phyloP scores from a whole-genome alignment of 1,140 invertebrate genomes.

The Cotesia vestalis region DNA sequence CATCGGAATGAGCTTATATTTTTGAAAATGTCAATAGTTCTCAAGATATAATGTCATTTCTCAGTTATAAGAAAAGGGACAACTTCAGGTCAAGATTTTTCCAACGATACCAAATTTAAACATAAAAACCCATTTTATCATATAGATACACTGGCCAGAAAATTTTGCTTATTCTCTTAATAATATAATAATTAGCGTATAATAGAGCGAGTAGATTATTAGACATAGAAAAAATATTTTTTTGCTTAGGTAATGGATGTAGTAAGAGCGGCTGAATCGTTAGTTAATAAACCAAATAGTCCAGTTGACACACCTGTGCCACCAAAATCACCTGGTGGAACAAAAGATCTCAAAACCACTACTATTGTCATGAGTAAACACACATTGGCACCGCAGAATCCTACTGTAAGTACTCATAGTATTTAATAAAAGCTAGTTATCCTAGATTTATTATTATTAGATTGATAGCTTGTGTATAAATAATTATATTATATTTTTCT shows the following conservation, averaged over 20 bases:
- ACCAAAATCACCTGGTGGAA: constrained; percentile 80
- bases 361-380: constrained; percentile 95
- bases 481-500: neutral
- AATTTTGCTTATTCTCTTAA: too few relatives aligned
- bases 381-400: constrained; percentile 74
- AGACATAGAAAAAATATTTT: constrained; percentile 23
- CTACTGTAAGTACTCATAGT: constrained; percentile 66
- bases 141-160: too few relatives aligned
- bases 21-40: too few relatives aligned
- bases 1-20: too few relatives aligned
- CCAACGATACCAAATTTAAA: too few relatives aligned
- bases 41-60: too few relatives aligned
- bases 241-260: constrained; percentile 81
- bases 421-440: too few relatives aligned
- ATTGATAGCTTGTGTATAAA: neutral
- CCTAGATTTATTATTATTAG: neutral
- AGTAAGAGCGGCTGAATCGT: constrained; percentile 85
- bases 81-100: too few relatives aligned
- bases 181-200: neutral
- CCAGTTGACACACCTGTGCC: constrained; percentile 70
- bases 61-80: too few relatives aligned
- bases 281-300: constrained; percentile 69
- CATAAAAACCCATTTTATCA: too few relatives aligned
- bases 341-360: constrained; percentile 85
- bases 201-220: constrained; percentile 25